These are phyloP conservation scores for Acanthaster planci DNA, from an alignment of 35 echinoderm and acorn worm genomes.

Conservation along the genomic window DNA sequence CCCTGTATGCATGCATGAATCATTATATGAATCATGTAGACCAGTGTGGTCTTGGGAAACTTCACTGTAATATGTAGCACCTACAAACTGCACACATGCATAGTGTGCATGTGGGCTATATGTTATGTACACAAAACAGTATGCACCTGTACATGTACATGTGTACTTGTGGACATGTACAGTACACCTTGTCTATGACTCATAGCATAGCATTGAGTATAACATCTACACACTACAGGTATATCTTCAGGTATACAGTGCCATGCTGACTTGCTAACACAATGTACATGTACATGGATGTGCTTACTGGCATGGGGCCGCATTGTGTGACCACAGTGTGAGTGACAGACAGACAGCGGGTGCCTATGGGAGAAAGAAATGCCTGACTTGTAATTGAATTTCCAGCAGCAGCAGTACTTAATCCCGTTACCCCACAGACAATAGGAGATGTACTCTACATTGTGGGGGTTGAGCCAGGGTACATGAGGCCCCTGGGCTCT, in stretches of 20 bases:
- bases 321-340: not conserved
- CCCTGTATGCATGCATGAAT: no score
- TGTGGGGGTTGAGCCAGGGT: no score
- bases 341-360: not conserved
- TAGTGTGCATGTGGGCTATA: not conserved
- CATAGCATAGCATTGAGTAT: not conserved
- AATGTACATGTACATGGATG: not conserved
- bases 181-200: not conserved
- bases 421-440: no score
- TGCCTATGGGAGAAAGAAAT: no score
- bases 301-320: not conserved
- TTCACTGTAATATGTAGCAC: no score
- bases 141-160: not conserved
- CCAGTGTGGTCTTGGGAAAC: no score
- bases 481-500: no score
- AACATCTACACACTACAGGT: not conserved
- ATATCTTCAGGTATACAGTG: not conserved
- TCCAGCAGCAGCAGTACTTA: no score
- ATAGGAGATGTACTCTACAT: no score
- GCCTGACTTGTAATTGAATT: no score
- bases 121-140: not conserved
- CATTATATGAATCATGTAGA: no score
- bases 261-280: not conserved
- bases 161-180: not conserved
- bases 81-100: no score